phyloP scores from a whole-genome alignment of 2,797 vertebrate genomes.

The Numenius phaeopus region DNA sequence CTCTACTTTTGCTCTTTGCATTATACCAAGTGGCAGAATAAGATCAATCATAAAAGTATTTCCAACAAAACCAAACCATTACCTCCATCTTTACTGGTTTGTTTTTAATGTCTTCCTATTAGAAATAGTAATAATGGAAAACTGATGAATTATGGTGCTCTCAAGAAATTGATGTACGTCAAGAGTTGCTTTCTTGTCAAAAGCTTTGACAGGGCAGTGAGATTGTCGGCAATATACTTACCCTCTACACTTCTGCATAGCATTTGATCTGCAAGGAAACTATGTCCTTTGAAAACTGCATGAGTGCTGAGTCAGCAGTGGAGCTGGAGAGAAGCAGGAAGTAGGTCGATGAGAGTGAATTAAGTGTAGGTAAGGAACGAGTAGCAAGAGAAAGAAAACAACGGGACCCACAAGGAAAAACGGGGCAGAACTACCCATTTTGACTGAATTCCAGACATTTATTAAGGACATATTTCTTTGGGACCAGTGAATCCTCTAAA shows the following conservation, averaged over 20 bases:
- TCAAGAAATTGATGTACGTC: neutral
- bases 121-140: neutral
- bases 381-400: neutral
- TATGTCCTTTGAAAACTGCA: neutral
- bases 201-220: neutral
- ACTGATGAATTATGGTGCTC: fast-evolving
- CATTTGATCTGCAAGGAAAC: neutral
- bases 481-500: neutral
- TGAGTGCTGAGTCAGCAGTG: neutral
- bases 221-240: neutral
- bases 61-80: neutral
- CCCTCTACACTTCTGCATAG: neutral
- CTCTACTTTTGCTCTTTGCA: neutral
- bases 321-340: neutral
- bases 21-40: neutral
- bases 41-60: neutral
- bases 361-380: neutral
- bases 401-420: neutral
- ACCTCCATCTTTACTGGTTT: neutral
- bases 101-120: neutral
- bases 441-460: neutral
- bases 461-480: neutral
- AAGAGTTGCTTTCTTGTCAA: neutral
- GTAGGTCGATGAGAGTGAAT: neutral
- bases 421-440: neutral